These are phyloP conservation scores for Urechis unicinctus DNA, from an alignment of 2,888 invertebrate species.

Conservation along the genomic window DNA sequence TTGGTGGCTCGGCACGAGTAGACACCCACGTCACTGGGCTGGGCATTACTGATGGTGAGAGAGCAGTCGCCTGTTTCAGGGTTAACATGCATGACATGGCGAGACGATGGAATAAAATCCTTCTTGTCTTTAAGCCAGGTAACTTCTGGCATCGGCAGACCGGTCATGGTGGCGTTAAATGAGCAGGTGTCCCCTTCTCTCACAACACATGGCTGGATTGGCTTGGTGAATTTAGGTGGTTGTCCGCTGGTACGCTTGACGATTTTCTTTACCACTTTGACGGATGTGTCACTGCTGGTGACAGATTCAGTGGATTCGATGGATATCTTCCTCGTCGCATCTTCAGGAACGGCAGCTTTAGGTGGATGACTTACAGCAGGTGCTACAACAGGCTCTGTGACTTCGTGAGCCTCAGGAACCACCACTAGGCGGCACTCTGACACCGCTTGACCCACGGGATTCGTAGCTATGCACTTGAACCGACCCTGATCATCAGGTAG, in stretches of 20 bases:
- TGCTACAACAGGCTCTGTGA: background rate
- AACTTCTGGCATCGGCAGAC: conserved; percentile 64
- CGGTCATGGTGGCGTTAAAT: conserved; percentile 71
- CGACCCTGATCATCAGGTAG: conserved; percentile 48
- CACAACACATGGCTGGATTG: conserved; percentile 26
- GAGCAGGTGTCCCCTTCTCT: conserved; percentile 65
- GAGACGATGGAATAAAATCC: conserved; percentile 9
- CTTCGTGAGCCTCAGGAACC: conserved; percentile 2
- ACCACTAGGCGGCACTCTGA: conserved; percentile 41
- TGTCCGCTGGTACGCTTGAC: conserved; percentile 24
- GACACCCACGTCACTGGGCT: conserved; percentile 71
- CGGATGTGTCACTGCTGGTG: conserved; percentile 11
- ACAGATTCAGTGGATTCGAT: conserved; percentile 7
- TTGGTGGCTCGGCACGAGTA: conserved; percentile 94
- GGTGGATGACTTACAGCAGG: conserved; percentile 5
- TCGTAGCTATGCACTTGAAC: conserved; percentile 71
- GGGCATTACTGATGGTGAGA: conserved; percentile 72
- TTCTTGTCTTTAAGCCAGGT: conserved; percentile 64
- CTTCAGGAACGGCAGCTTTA: background rate
- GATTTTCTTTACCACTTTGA: conserved; percentile 20
- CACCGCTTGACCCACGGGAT: conserved; percentile 77
- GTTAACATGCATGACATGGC: conserved; percentile 14
- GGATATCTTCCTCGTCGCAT: background rate
- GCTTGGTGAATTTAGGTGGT: conserved; percentile 22
- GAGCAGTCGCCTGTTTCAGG: conserved; percentile 60